Evolutionary conservation across 2,797 vertebrate species (phyloP).

Genomic region (Graptemys geographica): DNA sequence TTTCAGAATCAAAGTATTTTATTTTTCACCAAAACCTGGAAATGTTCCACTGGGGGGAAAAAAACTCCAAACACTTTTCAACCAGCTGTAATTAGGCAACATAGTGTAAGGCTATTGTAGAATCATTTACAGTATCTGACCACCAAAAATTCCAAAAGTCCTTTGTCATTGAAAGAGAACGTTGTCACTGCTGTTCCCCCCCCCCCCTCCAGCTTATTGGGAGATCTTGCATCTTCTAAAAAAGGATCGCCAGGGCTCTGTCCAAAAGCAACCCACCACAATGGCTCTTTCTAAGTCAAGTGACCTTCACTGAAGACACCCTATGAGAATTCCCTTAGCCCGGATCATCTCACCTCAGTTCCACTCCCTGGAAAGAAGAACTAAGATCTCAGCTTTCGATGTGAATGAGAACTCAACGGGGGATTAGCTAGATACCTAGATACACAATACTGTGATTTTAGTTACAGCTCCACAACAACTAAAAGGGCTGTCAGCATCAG

Average conservation of each 20-base stretch:
- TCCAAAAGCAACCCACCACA: background rate
- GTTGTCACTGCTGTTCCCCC: background rate
- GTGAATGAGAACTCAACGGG: background rate
- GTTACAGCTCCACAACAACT: background rate
- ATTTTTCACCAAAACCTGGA: background rate
- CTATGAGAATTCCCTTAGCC: background rate
- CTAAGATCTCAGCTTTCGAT: background rate
- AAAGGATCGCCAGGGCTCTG: background rate
- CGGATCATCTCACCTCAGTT: background rate
- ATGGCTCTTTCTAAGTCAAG: background rate
- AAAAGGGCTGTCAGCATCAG: background rate
- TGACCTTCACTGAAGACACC: fast-evolving
- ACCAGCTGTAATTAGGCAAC: background rate
- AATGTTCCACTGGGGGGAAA: background rate
- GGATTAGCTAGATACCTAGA: background rate
- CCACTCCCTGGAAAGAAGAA: background rate
- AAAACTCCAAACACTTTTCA: background rate
- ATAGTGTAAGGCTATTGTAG: background rate
- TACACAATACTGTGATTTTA: background rate
- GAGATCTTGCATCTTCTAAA: background rate
- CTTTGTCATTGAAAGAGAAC: background rate
- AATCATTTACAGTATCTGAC: background rate
- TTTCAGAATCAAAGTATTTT: background rate
- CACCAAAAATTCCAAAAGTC: background rate
- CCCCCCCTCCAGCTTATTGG: background rate